Conservation (phyloP, 1,140 invertebrate genomes). For the Diuraphis noxia region DNA sequence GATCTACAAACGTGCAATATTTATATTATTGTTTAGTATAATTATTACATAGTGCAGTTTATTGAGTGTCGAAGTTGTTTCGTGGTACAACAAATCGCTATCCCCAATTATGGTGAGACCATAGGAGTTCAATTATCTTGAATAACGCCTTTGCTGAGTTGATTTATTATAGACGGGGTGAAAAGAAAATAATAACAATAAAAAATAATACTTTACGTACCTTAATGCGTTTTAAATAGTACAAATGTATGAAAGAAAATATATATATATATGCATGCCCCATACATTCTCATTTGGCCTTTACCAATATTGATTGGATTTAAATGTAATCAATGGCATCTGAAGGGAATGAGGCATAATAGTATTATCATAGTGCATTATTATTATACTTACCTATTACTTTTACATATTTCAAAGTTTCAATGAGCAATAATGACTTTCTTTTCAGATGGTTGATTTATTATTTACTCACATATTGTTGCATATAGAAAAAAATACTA, state of each 20-base stretch:
- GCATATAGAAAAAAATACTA: background rate
- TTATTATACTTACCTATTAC: background rate
- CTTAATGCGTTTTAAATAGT: background rate
- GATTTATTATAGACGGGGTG: background rate
- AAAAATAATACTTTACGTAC: background rate
- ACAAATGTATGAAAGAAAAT: background rate
- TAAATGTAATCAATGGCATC: background rate
- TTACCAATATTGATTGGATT: background rate
- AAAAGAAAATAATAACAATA: background rate
- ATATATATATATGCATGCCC: background rate
- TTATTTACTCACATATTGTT: background rate
- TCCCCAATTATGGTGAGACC: background rate
- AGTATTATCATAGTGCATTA: background rate
- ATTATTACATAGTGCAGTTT: background rate
- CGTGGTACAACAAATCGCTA: background rate
- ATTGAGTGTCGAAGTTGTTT: background rate
- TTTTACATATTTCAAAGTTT: background rate
- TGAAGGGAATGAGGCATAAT: background rate
- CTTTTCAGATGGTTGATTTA: background rate
- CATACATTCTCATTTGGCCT: background rate
- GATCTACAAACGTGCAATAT: background rate
- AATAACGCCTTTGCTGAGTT: background rate
- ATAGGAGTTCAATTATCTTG: background rate
- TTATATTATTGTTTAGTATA: background rate
- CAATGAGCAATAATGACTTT: background rate